Evolutionary conservation across 2,888 invertebrate genomes (phyloP).

Genomic region (Cheilosia scutellata): DNA sequence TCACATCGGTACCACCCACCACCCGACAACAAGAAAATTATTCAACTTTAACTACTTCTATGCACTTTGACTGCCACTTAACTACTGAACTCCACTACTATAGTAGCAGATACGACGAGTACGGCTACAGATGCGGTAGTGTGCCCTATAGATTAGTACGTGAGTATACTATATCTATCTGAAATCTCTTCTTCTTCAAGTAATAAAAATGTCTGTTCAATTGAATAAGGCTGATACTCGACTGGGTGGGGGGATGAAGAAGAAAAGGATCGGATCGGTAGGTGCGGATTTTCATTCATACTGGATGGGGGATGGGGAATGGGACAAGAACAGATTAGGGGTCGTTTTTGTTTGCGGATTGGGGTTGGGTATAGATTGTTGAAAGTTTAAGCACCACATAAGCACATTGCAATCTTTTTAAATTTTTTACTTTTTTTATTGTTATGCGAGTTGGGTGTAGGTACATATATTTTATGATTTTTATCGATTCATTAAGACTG

Average conservation of each 20-base stretch:
- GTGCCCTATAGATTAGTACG: neutral
- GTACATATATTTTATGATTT: slow-evolving; percentile 38
- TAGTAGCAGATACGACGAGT: slow-evolving; percentile 31
- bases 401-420: slow-evolving; percentile 61
- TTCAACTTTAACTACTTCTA: slow-evolving; percentile 66
- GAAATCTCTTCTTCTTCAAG: slow-evolving; percentile 60
- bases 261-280: slow-evolving; percentile 31
- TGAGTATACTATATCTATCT: slow-evolving; percentile 26
- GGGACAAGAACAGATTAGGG: slow-evolving; percentile 63
- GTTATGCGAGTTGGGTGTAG: slow-evolving; percentile 35
- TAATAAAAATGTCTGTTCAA: slow-evolving; percentile 74
- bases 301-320: slow-evolving; percentile 3
- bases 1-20: neutral
- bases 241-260: slow-evolving; percentile 11
- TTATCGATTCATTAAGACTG: slow-evolving; percentile 62
- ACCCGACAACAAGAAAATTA: slow-evolving; percentile 45
- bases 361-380: slow-evolving; percentile 62
- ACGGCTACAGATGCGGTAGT: neutral
- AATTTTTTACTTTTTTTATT: slow-evolving; percentile 28
- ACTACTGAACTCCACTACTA: slow-evolving; percentile 40
- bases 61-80: slow-evolving; percentile 64
- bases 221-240: slow-evolving; percentile 65
- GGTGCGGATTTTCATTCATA: slow-evolving; percentile 40
- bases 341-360: slow-evolving; percentile 55
- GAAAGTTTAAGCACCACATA: slow-evolving; percentile 73